A percentile compares a stretch with the other conserved stretches of the same genome.
phyloP scores from a whole-genome alignment of 2,113 vertebrate species.

The Vidua chalybeata region DNA sequence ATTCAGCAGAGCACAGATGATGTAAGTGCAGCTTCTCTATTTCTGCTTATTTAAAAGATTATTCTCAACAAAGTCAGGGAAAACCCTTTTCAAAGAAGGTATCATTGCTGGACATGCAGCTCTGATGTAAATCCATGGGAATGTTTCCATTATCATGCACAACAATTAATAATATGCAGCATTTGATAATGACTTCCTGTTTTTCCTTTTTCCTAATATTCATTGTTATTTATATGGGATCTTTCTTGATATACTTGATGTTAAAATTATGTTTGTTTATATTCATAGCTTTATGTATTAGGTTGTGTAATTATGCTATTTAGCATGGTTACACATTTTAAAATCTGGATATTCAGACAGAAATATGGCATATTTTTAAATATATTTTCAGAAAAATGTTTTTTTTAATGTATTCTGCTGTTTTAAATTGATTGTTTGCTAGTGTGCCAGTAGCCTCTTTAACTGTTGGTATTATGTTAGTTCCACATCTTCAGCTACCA shows the following conservation, averaged over 20 bases:
- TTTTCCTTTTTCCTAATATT: background rate
- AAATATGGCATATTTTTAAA: background rate
- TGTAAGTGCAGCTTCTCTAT: background rate
- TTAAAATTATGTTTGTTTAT: background rate
- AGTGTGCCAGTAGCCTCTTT: background rate
- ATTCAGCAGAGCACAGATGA: background rate
- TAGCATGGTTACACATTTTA: background rate
- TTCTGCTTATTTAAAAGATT: background rate
- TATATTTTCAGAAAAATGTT: background rate
- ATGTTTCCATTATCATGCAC: background rate
- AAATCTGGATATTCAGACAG: background rate
- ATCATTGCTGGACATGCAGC: background rate
- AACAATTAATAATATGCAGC: background rate
- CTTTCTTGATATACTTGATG: background rate
- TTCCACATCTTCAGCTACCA: background rate
- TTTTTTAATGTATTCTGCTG: background rate
- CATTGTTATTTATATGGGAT: background rate
- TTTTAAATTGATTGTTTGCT: background rate
- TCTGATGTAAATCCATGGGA: background rate
- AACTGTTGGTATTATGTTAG: background rate
- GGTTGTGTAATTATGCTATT: background rate
- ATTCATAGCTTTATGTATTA: background rate
- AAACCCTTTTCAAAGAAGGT: background rate
- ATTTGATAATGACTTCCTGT: background rate
- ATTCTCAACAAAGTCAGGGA: background rate